Base-by-base conservation (phyloP, 2,888 invertebrate species). In the Atrina japonica region DNA sequence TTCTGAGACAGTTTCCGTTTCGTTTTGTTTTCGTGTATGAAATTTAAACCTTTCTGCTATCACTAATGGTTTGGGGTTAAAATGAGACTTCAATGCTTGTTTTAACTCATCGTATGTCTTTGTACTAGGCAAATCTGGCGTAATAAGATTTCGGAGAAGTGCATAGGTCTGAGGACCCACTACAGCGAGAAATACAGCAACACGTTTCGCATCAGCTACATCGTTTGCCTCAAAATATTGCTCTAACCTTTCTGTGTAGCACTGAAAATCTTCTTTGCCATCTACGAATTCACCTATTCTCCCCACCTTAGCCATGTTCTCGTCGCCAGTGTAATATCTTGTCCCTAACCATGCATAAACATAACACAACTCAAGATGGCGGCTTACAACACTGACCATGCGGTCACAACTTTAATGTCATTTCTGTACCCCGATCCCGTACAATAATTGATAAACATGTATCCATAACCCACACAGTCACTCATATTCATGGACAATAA, bases 151-250 rank as follows among this genome's bases (percentile, higher is more conserved):
- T n/a, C 64, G 40, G 2, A 64, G 27, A 6, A 53, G 29, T 27
- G 3, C 3, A 14, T 64, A 53, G 16, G 64, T 64, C 6, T 9
- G 30, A 16, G 53, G 41, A 3, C 64, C 64, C 2, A 64, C 25
- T 0, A 64, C 11, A 21, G 47, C 41, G 2, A 64, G 16, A 40
- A 64, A 41, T 0, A 25, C 64, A 29, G 53, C 30, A n/a, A 52
- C 64, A 9, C 43, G 30, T 23, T 64, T 64, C 25, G 41, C 41
- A 16, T 53, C 41, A 18, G 41, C 16, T 11, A 64, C 41, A 1
- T 64, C 64, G 25, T 64, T 64, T n/a, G 21, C 50, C 9, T 41
- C 16, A 23, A 52, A 64, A 53, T 52, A 52, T n/a, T 41, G 64
- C 18, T 53, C 53, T 2, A 64, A 29, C 0, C 64, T 18, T 7